Percentiles rank a stretch among this genome's conserved stretches.
These are phyloP conservation scores for Pelecanoides urinatrix DNA, from an alignment of 2,113 vertebrate species.

Conservation along the genomic window DNA sequence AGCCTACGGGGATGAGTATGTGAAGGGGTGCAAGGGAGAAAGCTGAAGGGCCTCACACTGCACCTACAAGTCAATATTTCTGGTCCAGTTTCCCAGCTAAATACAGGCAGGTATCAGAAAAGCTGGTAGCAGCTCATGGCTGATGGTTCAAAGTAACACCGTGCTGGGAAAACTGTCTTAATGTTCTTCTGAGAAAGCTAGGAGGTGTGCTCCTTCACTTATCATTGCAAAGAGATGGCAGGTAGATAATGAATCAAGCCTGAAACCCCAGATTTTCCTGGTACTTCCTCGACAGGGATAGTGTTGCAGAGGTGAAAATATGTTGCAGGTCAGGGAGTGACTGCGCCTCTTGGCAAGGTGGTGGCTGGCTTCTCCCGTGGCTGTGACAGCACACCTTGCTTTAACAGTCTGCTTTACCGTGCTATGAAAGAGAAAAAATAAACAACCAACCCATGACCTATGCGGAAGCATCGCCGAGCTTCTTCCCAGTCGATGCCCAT, in stretches of 20 bases:
- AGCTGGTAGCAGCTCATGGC: not conserved
- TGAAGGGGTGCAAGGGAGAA: not conserved
- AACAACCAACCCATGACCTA: accelerated
- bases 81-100: not conserved
- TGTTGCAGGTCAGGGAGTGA: not conserved
- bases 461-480: accelerated
- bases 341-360: accelerated
- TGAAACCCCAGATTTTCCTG: not conserved
- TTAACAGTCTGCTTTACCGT: not conserved
- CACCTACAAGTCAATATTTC: not conserved
- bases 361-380: accelerated
- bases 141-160: not conserved
- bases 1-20: accelerated
- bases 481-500: not conserved
- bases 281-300: not conserved
- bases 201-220: not conserved
- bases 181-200: not conserved
- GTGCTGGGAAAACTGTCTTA: not conserved
- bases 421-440: not conserved
- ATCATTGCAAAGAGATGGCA: not conserved
- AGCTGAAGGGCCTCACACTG: not conserved
- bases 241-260: not conserved
- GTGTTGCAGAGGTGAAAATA: not conserved
- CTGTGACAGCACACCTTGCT: not conserved
- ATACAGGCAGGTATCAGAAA: not conserved